Conservation (phyloP, 2,113 vertebrate genomes). For the Albula goreensis region DNA sequence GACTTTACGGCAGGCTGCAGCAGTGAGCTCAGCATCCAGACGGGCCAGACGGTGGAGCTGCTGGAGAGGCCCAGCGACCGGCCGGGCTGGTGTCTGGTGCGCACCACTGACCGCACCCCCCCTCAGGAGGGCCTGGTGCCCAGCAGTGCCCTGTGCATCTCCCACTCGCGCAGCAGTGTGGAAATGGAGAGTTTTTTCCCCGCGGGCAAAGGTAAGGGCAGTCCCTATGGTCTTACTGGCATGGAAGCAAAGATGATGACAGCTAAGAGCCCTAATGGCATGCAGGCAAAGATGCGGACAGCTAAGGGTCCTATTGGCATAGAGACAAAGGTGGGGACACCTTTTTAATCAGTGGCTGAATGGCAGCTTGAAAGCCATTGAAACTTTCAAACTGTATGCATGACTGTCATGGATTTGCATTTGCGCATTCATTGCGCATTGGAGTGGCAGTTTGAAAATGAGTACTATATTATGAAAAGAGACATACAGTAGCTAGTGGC, state of each 20-base stretch:
- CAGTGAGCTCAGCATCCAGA: constrained; percentile 89
- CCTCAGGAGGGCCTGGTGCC: constrained; percentile 93
- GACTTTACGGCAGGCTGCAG: constrained; percentile 81
- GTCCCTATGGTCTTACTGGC: too few species aligned
- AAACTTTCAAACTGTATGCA: not conserved
- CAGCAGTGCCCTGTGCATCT: constrained; percentile 87
- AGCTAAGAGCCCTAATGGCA: too few species aligned
- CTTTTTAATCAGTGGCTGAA: not conserved
- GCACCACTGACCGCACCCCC: constrained; percentile 85
- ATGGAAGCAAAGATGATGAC: too few species aligned
- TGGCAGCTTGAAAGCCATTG: not conserved
- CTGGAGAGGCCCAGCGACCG: constrained; percentile 88
- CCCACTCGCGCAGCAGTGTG: constrained; percentile 93
- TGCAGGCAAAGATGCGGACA: too few species aligned
- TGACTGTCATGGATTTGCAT: not conserved
- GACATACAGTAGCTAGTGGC: too few species aligned
- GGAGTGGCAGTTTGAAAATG: too few species aligned
- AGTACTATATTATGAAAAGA: too few species aligned
- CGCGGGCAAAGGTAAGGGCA: constrained; percentile 79
- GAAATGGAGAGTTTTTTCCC: constrained; percentile 97
- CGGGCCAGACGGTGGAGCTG: constrained; percentile 95
- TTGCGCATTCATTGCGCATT: too few species aligned
- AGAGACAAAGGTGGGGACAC: constrained; percentile 77
- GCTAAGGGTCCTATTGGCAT: too few species aligned
- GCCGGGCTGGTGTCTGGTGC: constrained; percentile 79